Evolutionary conservation across 2,888 invertebrate genomes (phyloP).

Genomic region (Drosophila antonietae): DNA sequence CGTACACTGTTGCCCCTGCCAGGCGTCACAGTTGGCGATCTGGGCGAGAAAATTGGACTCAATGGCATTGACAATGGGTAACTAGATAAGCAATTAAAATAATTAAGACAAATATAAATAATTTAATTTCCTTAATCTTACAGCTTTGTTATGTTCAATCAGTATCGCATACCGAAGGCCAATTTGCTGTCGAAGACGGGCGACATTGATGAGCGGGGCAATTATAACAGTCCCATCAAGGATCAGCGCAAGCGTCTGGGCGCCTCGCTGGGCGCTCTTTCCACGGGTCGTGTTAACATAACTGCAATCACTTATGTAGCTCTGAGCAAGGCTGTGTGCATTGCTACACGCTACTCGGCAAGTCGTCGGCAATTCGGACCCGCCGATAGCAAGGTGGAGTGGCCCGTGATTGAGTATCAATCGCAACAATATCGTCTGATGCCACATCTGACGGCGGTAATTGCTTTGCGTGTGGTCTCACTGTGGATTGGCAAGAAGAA

Average conservation of each 20-base stretch:
- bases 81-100: background rate
- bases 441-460: slow-evolving; percentile 90
- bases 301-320: slow-evolving; percentile 87
- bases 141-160: slow-evolving; percentile 91
- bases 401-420: slow-evolving; percentile 96
- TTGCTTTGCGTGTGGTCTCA: slow-evolving; percentile 88
- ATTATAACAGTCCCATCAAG: slow-evolving; percentile 91
- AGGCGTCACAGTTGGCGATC: slow-evolving; percentile 94
- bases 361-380: slow-evolving; percentile 95
- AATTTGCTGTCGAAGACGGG: slow-evolving; percentile 93
- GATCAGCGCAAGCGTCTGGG: slow-evolving; percentile 94
- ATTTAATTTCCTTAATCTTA: background rate
- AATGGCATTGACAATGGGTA: slow-evolving; percentile 98
- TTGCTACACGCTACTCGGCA: slow-evolving; percentile 94
- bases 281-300: slow-evolving; percentile 93
- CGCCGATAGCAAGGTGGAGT: slow-evolving; percentile 87
- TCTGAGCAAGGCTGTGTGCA: slow-evolving; percentile 90
- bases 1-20: slow-evolving; percentile 89
- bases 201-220: slow-evolving; percentile 93
- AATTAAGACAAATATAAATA: background rate
- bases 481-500: slow-evolving; percentile 86
- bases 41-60: slow-evolving; percentile 96
- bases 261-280: slow-evolving; percentile 92
- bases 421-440: slow-evolving; percentile 93
- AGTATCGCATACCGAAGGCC: slow-evolving; percentile 92